Evolutionary conservation across 2,888 invertebrate species (phyloP).

Genomic region (Laothoe populi): DNA sequence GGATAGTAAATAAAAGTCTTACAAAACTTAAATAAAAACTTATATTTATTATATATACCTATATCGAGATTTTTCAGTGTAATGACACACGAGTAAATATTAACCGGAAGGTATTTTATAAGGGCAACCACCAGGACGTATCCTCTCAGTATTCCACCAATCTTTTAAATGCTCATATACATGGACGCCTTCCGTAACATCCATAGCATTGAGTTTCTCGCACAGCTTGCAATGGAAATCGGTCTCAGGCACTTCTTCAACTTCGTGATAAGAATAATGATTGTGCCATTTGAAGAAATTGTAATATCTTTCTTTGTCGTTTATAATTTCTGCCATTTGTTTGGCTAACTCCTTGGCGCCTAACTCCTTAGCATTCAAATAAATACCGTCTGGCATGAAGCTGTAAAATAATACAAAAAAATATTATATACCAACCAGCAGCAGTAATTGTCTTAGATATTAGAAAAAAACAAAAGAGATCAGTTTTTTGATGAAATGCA

Average conservation of each 20-base stretch:
- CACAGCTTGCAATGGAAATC: slow-evolving; percentile 51
- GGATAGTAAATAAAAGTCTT: no score
- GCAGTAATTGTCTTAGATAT: no score
- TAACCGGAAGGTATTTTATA: neutral
- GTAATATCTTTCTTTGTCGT: slow-evolving; percentile 42
- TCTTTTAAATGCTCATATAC: slow-evolving; percentile 35
- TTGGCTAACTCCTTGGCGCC: slow-evolving; percentile 38
- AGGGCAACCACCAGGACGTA: slow-evolving; percentile 22
- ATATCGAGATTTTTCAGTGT: neutral
- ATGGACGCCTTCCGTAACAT: slow-evolving; percentile 29
- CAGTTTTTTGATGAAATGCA: neutral
- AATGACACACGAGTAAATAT: neutral
- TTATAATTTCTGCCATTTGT: slow-evolving; percentile 43
- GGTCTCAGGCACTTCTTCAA: slow-evolving; percentile 42
- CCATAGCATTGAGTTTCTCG: slow-evolving; percentile 40
- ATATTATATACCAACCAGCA: no score
- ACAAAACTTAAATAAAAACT: no score
- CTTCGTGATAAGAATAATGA: slow-evolving; percentile 44
- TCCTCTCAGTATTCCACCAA: slow-evolving; percentile 44
- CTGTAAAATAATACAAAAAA: slow-evolving; percentile 38
- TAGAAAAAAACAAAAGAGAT: neutral
- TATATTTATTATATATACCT: neutral
- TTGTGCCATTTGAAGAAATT: slow-evolving; percentile 49
- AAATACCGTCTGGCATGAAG: slow-evolving; percentile 50
- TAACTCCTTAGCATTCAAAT: slow-evolving; percentile 43